Evolutionary conservation across 2,888 invertebrate species (phyloP).

Genomic region (Amitus sp.): DNA sequence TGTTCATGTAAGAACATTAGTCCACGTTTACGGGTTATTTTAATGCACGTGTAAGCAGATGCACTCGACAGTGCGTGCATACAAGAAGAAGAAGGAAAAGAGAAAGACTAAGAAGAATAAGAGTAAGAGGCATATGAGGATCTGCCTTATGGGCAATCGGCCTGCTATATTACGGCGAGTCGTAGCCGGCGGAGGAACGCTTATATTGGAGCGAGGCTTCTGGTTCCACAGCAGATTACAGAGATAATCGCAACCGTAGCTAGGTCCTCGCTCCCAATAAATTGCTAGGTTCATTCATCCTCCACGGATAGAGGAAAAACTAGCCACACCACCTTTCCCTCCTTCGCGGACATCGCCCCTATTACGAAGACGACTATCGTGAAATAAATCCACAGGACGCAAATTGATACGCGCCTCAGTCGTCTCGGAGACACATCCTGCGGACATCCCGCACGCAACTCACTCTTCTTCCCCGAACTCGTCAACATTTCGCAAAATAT

Average conservation of each 20-base stretch:
- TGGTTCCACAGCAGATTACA: conserved; percentile 44
- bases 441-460: no score
- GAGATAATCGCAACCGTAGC: conserved; percentile 42
- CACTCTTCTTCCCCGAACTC: no score
- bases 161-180: conserved; percentile 52
- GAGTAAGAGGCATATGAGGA: conserved; percentile 20
- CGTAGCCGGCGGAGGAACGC: conserved; percentile 47
- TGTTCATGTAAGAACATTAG: conserved; percentile 38
- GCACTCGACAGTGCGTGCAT: not conserved
- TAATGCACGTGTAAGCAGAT: conserved; percentile 28
- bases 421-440: no score
- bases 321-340: conserved; percentile 51
- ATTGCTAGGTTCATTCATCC: conserved; percentile 66
- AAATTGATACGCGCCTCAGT: no score
- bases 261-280: conserved; percentile 63
- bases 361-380: not conserved
- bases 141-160: conserved; percentile 47
- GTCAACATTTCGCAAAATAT: no score
- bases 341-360: conserved; percentile 18
- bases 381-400: not conserved
- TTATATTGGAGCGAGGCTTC: conserved; percentile 44
- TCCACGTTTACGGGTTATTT: conserved; percentile 29
- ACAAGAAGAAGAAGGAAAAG: not conserved
- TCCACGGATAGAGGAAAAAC: conserved; percentile 59
- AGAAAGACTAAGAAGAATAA: not conserved